These are phyloP conservation scores for Geothlypis trichas DNA, from an alignment of 2,113 vertebrate genomes.

Conservation along the genomic window DNA sequence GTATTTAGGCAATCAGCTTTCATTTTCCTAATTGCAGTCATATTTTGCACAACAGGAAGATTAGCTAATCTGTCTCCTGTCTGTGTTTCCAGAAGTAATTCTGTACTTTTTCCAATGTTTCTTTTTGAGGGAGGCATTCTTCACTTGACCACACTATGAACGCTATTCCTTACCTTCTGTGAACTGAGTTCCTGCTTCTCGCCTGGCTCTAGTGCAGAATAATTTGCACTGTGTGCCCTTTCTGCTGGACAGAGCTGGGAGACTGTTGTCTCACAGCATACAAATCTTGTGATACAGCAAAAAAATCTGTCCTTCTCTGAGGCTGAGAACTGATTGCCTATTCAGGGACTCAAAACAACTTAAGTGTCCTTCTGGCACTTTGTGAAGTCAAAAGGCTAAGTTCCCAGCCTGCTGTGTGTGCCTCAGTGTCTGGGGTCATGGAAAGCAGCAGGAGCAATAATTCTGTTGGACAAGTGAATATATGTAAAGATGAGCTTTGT, in stretches of 20 bases:
- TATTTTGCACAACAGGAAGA: background rate
- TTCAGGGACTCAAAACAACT: background rate
- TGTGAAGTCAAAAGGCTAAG: background rate
- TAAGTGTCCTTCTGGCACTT: background rate
- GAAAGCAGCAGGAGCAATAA: conserved; percentile 12
- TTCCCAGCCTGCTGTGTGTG: background rate
- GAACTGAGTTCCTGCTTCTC: background rate
- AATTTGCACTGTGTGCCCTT: background rate
- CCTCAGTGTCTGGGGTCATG: background rate
- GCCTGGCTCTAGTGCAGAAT: background rate
- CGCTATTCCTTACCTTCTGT: background rate
- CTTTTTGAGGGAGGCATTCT: background rate
- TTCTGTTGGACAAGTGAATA: background rate
- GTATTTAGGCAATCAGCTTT: conserved; percentile 6
- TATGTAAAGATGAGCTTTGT: conserved; percentile 37
- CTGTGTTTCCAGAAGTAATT: background rate
- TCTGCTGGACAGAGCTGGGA: background rate
- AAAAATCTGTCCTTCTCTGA: background rate
- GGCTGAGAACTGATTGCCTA: conserved; percentile 11
- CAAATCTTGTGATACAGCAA: background rate
- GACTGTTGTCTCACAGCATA: background rate
- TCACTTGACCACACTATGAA: background rate
- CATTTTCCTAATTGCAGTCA: conserved; percentile 18
- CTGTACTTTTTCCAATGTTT: background rate
- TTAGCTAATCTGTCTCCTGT: background rate